Percentiles rank a stretch among this genome's conserved stretches.
These are phyloP conservation scores for Epinephelus coioides DNA, from an alignment of 2,797 vertebrate species.

Conservation along the genomic window DNA sequence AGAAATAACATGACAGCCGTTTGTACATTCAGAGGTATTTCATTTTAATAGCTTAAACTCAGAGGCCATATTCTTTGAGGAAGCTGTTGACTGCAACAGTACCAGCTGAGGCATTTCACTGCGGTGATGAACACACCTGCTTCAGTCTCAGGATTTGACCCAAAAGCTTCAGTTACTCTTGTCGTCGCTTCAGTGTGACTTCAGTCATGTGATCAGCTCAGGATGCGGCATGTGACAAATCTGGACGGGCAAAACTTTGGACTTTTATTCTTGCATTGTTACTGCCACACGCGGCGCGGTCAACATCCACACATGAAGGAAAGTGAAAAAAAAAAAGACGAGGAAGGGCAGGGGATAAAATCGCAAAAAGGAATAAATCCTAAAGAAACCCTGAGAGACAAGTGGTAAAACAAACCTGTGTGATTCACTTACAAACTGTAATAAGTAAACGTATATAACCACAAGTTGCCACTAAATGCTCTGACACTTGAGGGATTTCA, in stretches of 20 bases:
- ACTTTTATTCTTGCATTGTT: constrained; percentile 1
- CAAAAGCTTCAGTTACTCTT: constrained; percentile 44
- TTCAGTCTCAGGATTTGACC: constrained; percentile 17
- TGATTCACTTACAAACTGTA: background rate
- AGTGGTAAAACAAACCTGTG: background rate
- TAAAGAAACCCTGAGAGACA: constrained; percentile 25
- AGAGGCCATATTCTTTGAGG: constrained; percentile 27
- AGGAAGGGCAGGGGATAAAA: background rate
- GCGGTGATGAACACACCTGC: background rate
- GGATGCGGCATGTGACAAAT: background rate
- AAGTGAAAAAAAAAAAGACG: background rate
- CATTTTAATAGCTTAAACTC: constrained; percentile 58
- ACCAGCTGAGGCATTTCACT: constrained; percentile 22
- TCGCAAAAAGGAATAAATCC: background rate
- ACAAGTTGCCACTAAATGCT: background rate
- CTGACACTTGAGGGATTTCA: background rate
- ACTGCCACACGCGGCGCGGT: too few species aligned
- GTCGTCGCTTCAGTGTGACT: background rate
- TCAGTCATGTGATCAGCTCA: background rate
- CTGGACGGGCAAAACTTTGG: background rate
- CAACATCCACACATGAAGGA: background rate
- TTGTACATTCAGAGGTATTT: constrained; percentile 69
- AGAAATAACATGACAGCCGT: constrained; percentile 25
- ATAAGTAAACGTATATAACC: background rate
- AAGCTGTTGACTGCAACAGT: constrained; percentile 18